A percentile compares a stretch with the other conserved stretches of the same genome.
Evolutionary conservation across 2,888 invertebrate genomes (phyloP).

Genomic region (Lacanobia oleracea): DNA sequence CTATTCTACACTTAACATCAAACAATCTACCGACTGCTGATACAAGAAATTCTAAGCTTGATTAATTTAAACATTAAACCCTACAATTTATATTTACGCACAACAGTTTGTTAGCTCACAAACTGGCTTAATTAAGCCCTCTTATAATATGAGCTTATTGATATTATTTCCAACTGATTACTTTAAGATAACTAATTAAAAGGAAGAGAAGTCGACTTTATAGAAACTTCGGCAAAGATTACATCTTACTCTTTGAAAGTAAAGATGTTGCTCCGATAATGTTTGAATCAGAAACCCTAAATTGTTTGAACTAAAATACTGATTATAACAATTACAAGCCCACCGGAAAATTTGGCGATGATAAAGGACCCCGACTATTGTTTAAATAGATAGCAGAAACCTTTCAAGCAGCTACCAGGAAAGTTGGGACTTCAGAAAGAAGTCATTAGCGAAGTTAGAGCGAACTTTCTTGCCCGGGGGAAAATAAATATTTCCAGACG

Average conservation of each 20-base stretch:
- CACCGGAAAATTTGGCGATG: constrained; percentile 74
- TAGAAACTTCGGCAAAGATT: constrained; percentile 41
- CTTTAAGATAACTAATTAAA: constrained; percentile 44
- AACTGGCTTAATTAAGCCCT: constrained; percentile 41
- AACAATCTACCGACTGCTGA: constrained; percentile 47
- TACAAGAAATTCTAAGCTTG: constrained; percentile 22
- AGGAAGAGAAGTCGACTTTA: constrained; percentile 13
- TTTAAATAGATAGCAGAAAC: constrained; percentile 84
- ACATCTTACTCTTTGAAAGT: constrained; percentile 39
- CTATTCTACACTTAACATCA: constrained; percentile 73
- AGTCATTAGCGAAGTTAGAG: constrained; percentile 87
- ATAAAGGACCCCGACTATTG: constrained; percentile 80
- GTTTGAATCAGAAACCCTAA: constrained; percentile 49
- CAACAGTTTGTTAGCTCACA: constrained; percentile 15
- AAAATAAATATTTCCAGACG: constrained; percentile 86
- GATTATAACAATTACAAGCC: constrained; percentile 56
- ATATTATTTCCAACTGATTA: constrained; percentile 44
- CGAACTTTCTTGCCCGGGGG: constrained; percentile 80
- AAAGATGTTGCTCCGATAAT: constrained; percentile 38
- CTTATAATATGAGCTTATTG: constrained; percentile 49
- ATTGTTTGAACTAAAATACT: constrained; percentile 47
- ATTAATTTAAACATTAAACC: constrained; percentile 24
- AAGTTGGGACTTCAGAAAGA: constrained; percentile 85
- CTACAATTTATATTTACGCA: neutral
- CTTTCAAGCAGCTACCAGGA: constrained; percentile 79